phyloP scores from a whole-genome alignment of 2,113 vertebrate species.

The Sphyrna mokarran region DNA sequence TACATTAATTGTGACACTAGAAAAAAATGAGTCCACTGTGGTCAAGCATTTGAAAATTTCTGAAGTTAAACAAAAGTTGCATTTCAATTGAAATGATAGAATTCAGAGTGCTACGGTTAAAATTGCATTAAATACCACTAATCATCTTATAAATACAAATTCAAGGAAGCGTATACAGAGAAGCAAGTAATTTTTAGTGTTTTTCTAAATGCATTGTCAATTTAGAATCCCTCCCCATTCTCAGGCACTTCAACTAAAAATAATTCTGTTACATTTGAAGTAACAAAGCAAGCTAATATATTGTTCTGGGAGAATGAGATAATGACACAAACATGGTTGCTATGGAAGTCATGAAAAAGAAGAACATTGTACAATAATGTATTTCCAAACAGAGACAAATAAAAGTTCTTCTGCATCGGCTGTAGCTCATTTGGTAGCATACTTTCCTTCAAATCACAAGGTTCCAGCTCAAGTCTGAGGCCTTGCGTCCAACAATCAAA shows the following conservation, averaged over 20 bases:
- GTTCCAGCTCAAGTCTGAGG: too few species aligned
- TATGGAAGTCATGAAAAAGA: neutral
- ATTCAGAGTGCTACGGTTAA: neutral
- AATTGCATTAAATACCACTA: neutral
- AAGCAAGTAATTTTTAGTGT: neutral
- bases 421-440: too few species aligned
- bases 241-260: neutral
- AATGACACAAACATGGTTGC: neutral
- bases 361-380: neutral
- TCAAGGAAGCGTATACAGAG: neutral
- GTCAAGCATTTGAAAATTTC: neutral
- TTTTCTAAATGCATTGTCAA: neutral
- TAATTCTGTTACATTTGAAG: neutral
- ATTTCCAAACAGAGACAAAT: neutral
- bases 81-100: neutral
- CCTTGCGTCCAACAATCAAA: too few species aligned
- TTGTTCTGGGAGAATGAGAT: neutral
- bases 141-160: neutral
- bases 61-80: neutral
- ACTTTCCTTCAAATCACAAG: neutral
- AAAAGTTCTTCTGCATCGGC: neutral
- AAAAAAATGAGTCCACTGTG: neutral
- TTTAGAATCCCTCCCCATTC: neutral
- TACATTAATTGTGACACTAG: neutral
- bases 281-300: neutral